Percentiles rank a stretch among this genome's conserved stretches.
Evolutionary conservation across 2,797 vertebrate species (phyloP).

Genomic region (Leucoraja ocellata): DNA sequence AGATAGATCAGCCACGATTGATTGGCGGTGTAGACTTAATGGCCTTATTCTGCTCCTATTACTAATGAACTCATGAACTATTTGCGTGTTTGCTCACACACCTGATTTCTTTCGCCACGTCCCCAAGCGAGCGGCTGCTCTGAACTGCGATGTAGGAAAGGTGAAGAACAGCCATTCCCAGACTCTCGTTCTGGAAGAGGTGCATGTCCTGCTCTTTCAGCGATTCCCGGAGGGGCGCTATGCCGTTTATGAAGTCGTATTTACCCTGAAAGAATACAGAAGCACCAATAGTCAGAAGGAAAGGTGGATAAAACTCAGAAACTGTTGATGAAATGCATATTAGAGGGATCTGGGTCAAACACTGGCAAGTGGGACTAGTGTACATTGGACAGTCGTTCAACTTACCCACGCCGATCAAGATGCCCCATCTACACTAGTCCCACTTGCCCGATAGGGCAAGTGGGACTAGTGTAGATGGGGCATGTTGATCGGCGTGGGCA

Average conservation of each 20-base stretch:
- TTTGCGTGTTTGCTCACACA: conserved; percentile 44
- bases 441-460: too few relatives aligned
- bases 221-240: conserved; percentile 61
- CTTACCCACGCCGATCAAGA: too few relatives aligned
- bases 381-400: too few relatives aligned
- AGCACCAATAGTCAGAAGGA: neutral
- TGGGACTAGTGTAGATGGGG: too few relatives aligned
- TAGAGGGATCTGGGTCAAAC: neutral
- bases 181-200: conserved; percentile 78
- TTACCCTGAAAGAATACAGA: conserved; percentile 63
- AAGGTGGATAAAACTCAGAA: too few relatives aligned
- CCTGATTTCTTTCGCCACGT: conserved; percentile 72
- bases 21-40: too few relatives aligned
- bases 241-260: conserved; percentile 78
- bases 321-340: neutral
- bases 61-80: too few relatives aligned
- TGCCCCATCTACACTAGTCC: too few relatives aligned
- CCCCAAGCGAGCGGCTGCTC: conserved; percentile 61
- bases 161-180: conserved; percentile 88
- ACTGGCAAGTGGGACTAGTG: too few relatives aligned
- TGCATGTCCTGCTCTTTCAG: conserved; percentile 62
- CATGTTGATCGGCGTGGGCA: too few relatives aligned
- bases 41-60: too few relatives aligned
- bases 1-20: too few relatives aligned
- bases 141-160: conserved; percentile 70